phyloP scores from a whole-genome alignment of 2,113 vertebrate species.

The Colius striatus region DNA sequence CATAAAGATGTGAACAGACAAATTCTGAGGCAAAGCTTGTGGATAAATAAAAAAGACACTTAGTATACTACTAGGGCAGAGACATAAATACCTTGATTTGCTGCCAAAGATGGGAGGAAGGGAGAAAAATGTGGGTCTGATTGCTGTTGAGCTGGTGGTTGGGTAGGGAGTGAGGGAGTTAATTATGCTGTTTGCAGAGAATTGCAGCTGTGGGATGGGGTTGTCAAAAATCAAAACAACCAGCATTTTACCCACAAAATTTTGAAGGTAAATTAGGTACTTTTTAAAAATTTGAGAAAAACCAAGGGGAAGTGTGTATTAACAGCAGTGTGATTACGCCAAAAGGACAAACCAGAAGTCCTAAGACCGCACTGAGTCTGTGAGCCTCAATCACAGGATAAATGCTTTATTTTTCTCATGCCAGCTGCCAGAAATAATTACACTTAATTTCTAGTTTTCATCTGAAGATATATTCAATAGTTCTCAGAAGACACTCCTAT shows the following conservation, averaged over 20 bases:
- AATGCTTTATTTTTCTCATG: conserved; percentile 47
- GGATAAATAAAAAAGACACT: not conserved
- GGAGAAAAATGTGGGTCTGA: not conserved
- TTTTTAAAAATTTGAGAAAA: not conserved
- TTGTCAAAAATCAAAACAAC: not conserved
- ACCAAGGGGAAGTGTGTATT: not conserved
- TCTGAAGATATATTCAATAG: not conserved
- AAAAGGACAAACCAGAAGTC: not conserved
- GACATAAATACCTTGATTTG: not conserved
- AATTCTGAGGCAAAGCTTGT: not conserved
- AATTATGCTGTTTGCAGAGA: not conserved
- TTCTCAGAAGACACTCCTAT: conserved; percentile 41
- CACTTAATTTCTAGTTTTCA: conserved; percentile 39
- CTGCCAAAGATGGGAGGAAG: not conserved
- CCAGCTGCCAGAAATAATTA: conserved; percentile 37
- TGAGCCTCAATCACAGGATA: not conserved
- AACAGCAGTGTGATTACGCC: not conserved
- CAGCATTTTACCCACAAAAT: not conserved
- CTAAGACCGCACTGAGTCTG: not conserved
- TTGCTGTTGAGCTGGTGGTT: not conserved
- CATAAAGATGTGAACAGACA: not conserved
- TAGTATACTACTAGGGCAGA: not conserved
- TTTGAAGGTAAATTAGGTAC: not conserved
- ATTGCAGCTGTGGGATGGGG: not conserved
- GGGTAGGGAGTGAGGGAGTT: rapidly evolving